Conservation (phyloP, 2,797 vertebrate species). For the Mormyrus proboscirostris region DNA sequence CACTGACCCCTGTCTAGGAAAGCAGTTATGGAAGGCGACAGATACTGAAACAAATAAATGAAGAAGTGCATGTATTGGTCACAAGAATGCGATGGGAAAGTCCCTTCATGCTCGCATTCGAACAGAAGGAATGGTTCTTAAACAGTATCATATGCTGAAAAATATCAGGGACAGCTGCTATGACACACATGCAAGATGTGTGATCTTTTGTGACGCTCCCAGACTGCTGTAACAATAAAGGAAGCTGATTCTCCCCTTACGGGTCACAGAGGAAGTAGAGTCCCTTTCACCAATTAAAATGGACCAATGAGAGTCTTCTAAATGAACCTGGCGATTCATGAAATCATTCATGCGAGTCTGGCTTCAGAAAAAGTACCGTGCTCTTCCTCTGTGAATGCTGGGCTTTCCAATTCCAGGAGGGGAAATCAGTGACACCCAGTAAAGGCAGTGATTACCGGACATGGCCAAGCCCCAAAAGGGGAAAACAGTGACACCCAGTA, state of each 20-base stretch:
- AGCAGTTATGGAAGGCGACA: background rate
- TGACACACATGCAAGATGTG: background rate
- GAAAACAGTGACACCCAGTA: no score
- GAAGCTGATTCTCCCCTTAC: background rate
- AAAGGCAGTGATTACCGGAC: background rate
- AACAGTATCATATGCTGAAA: background rate
- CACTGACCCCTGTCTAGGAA: background rate
- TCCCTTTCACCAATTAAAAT: background rate
- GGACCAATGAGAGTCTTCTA: background rate
- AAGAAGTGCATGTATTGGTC: background rate
- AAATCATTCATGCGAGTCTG: background rate
- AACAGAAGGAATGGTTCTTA: background rate
- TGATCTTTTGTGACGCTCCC: background rate
- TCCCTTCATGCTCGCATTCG: background rate
- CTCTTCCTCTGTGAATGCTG: background rate
- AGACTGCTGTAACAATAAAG: background rate
- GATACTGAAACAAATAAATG: background rate
- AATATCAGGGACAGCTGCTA: background rate
- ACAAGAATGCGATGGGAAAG: background rate
- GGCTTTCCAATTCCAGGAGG: background rate
- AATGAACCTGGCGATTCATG: background rate
- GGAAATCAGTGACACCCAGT: background rate
- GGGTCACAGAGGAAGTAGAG: background rate
- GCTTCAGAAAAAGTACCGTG: background rate
- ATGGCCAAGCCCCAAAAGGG: background rate